These are phyloP conservation scores for Tenrec ecaudatus DNA, from an alignment of 2,113 vertebrate species.

Conservation along the genomic window DNA sequence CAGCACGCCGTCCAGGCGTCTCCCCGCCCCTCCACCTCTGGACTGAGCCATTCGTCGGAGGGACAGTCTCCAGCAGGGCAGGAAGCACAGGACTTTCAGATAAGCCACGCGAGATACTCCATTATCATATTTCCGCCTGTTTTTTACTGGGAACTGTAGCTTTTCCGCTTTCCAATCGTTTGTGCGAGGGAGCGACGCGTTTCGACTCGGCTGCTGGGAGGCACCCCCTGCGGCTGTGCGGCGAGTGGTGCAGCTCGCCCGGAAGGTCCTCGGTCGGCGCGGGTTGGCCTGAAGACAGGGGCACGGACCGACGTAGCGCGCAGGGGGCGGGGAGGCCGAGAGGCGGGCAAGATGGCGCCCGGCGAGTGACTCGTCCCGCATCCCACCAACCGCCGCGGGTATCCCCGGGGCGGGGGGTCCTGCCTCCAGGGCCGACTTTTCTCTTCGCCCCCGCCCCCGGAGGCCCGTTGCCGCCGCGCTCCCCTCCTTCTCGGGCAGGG, in stretches of 20 bases:
- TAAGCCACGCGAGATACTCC: rapidly evolving
- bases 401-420: not conserved
- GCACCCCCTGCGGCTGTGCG: rapidly evolving
- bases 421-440: not conserved
- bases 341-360: conserved; percentile 67
- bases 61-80: not conserved
- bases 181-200: rapidly evolving
- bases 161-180: rapidly evolving
- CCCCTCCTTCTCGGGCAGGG: not conserved
- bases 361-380: not conserved
- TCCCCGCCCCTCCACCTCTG: not conserved
- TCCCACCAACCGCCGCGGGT: not conserved
- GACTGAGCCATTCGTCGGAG: conserved; percentile 29
- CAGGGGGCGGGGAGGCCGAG: not conserved
- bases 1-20: not conserved
- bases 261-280: rapidly evolving
- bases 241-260: not conserved
- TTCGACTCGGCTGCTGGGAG: rapidly evolving
- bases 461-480: not conserved
- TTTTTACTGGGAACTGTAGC: rapidly evolving
- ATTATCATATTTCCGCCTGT: rapidly evolving
- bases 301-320: rapidly evolving
- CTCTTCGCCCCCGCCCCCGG: not conserved
- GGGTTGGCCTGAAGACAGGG: not conserved
- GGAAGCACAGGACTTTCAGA: too few relatives aligned